Base-by-base conservation (phyloP, 2,113 vertebrate species). In the Brachyhypopomus occidentalis region DNA sequence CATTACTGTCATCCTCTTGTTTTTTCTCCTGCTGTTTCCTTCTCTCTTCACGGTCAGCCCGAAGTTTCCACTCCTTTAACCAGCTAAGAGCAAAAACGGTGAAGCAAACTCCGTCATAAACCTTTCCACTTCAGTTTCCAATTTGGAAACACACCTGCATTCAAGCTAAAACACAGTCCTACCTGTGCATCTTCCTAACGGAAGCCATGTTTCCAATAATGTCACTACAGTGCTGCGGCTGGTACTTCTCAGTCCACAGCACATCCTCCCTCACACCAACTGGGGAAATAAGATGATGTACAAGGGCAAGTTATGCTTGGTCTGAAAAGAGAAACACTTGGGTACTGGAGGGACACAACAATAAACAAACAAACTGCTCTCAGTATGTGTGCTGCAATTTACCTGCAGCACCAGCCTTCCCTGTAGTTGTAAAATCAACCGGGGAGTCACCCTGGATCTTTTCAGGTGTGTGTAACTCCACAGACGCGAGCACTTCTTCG, bases 211-310 rank as follows among this genome's bases (percentile, higher is more conserved):
- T 99, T 81, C 95, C 97, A 30, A 98, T 87, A 69, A 99, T 91
- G 88, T 98, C 96, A 80, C 80, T 92, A 76, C 96, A 95, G 86
- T 94, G 93, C 80, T 98, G 96, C 8, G 98, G 97, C 81, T 98
- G 97, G 25, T 98, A 98, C 82, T 99, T 99, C 81, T 99, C 98
- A 5, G 98, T 99, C 98, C 98, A 99, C 55, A 98, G 90, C 81
- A 94, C 75, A 1, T 99, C 98, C 89, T 98, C 97, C 79, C 79
- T 94, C 86, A 89, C 88, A 80, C 82, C 72, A 89, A 92, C 97
- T 98, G 89, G 0, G 45, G 16, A 82, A 77, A 45, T 62, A 11
- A 30, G 30, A 72, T 27, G 11, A 63, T 19, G 34, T 22, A 30
- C 17, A 72, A 30, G 25, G 17, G 48, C 14, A 45, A 25, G 60